Evolutionary conservation across 1,140 invertebrate species (phyloP).

Genomic region (Trichonephila inaurata): DNA sequence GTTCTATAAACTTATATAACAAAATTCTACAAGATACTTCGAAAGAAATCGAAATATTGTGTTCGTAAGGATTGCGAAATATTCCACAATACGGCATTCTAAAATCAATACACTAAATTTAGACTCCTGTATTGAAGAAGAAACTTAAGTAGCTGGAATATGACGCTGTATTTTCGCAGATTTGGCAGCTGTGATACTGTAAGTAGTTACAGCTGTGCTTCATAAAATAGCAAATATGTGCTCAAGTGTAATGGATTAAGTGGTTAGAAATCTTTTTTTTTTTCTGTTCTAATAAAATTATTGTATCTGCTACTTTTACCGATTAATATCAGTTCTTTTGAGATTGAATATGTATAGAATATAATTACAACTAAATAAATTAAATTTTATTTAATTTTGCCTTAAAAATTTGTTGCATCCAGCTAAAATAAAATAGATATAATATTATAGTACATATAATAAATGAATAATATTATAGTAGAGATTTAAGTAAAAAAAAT

Average conservation of each 20-base stretch:
- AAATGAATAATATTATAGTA: not conserved
- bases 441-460: not conserved
- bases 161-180: not conserved
- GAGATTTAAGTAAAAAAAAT: no score
- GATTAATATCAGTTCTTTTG: not conserved
- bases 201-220: not conserved
- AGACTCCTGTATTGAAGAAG: not conserved
- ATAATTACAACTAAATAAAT: not conserved
- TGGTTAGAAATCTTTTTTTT: not conserved
- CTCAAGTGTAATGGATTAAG: not conserved
- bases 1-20: not conserved
- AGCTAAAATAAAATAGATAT: not conserved
- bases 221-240: not conserved
- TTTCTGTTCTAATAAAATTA: not conserved
- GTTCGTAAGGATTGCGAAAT: no score
- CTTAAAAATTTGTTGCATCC: no score
- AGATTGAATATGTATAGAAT: not conserved
- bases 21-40: not conserved
- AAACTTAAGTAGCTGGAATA: not conserved
- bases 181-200: not conserved
- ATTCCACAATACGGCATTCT: no score
- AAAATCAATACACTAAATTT: not conserved
- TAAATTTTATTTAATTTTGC: no score
- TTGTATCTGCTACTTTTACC: not conserved
- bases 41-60: not conserved